Base-by-base conservation (phyloP, 2,797 vertebrate genomes). In the Sebastes aleutianus region DNA sequence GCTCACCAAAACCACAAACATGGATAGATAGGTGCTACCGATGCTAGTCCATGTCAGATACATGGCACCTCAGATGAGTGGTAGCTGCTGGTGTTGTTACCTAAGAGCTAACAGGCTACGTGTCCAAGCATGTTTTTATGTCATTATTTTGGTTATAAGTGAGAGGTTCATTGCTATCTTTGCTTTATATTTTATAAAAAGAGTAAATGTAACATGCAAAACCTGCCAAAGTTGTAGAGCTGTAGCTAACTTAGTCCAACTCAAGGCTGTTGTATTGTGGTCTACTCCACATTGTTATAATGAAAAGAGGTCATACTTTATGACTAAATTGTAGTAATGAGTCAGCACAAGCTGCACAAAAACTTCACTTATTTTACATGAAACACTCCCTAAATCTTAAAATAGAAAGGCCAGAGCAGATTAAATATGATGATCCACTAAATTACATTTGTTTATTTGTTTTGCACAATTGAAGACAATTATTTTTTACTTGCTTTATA, bases 11-110 rank as follows among this genome's bases (percentile, higher is more conserved):
- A 31, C 26, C 59, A 71, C 11, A 77, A 86, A 74, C 71, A 79
- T 36, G 34, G 11, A 36, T 36, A 72, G 6, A 80, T 14, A 20
- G 83, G 69, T 68, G 69, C 85, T 2, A 18, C 63, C 39, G 0
- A 85, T 80, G 91, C 85, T 90, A 88, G 43, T 82, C 27, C 27
- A 32, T 78, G 73, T 86, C 79, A 87, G 68, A 57, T 31, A 11
- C 29, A 50, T 36, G 34, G 64, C 69, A 74, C 59, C 70, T 79
- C 3, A 76, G 13, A 63, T 73, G 4, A 80, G 31, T 61, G 71
- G 20, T 16, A 58, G 74, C 70, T 67, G 3, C 26, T 79, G 39
- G 24, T 66, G 70, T 66, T 74, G 72, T 78, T 82, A 64, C 67
- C 72, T 6, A 13, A 36, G 18, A 58, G 67, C 72, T 6, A 13